A percentile compares a stretch with the other conserved stretches of the same genome.
phyloP scores from a whole-genome alignment of 2,113 vertebrate species.

The Salminus brasiliensis region DNA sequence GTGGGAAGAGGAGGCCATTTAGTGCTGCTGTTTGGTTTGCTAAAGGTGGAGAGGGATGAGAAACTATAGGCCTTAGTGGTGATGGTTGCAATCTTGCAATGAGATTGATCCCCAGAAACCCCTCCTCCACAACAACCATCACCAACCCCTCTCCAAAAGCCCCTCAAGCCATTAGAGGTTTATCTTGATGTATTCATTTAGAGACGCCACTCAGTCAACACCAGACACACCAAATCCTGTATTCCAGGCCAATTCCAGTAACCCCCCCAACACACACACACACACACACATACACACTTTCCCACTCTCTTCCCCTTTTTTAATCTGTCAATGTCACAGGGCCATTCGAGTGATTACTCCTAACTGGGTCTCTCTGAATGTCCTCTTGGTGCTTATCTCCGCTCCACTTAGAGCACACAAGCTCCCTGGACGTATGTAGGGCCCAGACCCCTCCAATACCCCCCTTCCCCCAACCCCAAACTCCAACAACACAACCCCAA shows the following conservation, averaged over 20 bases:
- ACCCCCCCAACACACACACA: too few relatives aligned
- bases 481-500: neutral
- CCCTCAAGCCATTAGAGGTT: conserved; percentile 45
- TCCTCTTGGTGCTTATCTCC: conserved; percentile 64
- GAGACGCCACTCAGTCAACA: conserved; percentile 41
- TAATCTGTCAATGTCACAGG: conserved; percentile 73
- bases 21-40: conserved; percentile 44
- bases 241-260: too few relatives aligned
- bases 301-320: conserved; percentile 10
- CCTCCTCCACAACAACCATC: neutral
- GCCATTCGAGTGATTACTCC: conserved; percentile 64
- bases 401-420: conserved; percentile 57
- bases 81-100: conserved; percentile 37
- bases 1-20: conserved; percentile 20
- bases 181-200: conserved; percentile 53
- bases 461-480: conserved; percentile 29
- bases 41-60: conserved; percentile 36
- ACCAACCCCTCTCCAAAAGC: neutral
- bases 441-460: neutral
- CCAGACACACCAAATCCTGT: conserved; percentile 42
- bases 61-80: conserved; percentile 35
- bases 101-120: conserved; percentile 51
- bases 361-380: conserved; percentile 56
- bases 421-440: conserved; percentile 39
- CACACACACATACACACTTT: too few relatives aligned